Percentiles rank a stretch among this genome's conserved stretches.
phyloP scores from a whole-genome alignment of 1,140 invertebrate species.

The Meloidogyne hapla region DNA sequence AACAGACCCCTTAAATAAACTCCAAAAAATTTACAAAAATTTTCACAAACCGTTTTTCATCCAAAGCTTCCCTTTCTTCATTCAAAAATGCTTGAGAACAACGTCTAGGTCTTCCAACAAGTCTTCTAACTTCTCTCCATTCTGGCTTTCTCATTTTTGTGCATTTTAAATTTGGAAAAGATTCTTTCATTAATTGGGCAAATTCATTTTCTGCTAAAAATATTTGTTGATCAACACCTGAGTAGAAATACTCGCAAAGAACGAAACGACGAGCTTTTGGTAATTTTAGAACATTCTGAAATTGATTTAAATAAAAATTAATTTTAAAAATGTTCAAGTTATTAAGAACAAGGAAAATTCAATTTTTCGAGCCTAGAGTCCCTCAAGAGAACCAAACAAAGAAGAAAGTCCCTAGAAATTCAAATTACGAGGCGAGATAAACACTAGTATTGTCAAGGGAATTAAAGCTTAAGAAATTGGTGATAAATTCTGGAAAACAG shows the following conservation, averaged over 20 bases:
- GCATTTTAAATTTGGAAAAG: constrained; percentile 86
- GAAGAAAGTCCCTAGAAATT: too few species aligned
- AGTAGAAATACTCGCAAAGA: constrained; percentile 95
- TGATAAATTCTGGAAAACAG: too few species aligned
- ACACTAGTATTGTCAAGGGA: too few species aligned
- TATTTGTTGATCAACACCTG: constrained; percentile 76
- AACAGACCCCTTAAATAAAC: not conserved
- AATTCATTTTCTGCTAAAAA: constrained; percentile 97
- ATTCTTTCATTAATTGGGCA: constrained; percentile 85
- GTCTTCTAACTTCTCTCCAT: constrained; percentile 88
- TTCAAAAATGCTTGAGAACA: constrained; percentile 83
- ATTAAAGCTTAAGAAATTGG: too few species aligned
- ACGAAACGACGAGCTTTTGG: constrained; percentile 86
- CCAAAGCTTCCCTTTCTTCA: constrained; percentile 85
- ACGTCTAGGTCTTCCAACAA: constrained; percentile 94
- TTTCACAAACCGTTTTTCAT: constrained; percentile 73
- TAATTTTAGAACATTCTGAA: constrained; percentile 91
- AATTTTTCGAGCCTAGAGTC: too few species aligned
- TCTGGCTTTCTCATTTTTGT: constrained; percentile 82
- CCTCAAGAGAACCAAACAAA: too few species aligned
- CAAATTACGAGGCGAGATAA: too few species aligned
- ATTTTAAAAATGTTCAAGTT: not conserved
- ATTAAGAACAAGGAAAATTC: not conserved
- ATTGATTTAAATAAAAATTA: too few species aligned
- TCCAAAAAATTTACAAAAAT: not conserved